Evolutionary conservation across 2,113 vertebrate genomes (phyloP).

Genomic region (Sclerurus mexicanus): DNA sequence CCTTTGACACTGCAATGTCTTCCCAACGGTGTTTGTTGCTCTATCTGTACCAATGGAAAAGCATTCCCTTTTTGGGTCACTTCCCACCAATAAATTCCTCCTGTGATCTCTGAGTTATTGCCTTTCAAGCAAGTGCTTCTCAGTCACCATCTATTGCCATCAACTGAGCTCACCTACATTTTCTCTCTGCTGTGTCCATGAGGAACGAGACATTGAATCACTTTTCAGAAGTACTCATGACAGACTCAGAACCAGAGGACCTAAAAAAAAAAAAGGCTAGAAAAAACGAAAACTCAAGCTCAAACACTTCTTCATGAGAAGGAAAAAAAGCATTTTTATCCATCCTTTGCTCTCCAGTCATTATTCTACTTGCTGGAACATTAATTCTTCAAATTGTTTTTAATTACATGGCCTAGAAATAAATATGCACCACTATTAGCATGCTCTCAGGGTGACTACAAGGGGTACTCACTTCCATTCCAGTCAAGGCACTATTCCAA

Average conservation of each 20-base stretch:
- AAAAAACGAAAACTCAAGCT: conserved; percentile 1
- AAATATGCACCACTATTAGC: conserved; percentile 45
- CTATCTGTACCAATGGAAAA: not conserved
- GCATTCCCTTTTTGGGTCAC: not conserved
- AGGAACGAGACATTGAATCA: not conserved
- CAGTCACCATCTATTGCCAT: not conserved
- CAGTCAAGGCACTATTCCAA: conserved; percentile 62
- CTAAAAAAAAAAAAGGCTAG: not conserved
- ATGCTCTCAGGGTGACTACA: conserved; percentile 31
- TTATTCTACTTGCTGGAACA: conserved; percentile 7
- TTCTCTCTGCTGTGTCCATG: not conserved
- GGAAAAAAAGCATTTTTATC: not conserved
- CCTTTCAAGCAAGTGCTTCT: not conserved
- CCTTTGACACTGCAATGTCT: not conserved
- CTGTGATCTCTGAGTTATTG: not conserved
- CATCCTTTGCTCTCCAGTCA: not conserved
- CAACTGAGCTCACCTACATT: not conserved
- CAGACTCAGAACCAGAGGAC: not conserved
- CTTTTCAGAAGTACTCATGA: not conserved
- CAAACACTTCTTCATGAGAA: conserved; percentile 4
- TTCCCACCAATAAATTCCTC: not conserved
- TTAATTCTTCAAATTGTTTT: conserved; percentile 44
- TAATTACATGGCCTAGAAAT: conserved; percentile 49
- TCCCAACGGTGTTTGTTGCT: not conserved
- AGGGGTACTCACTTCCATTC: conserved; percentile 42